These are phyloP conservation scores for Schmidtea mediterranea DNA, from an alignment of 1,140 invertebrate genomes.

Conservation along the genomic window DNA sequence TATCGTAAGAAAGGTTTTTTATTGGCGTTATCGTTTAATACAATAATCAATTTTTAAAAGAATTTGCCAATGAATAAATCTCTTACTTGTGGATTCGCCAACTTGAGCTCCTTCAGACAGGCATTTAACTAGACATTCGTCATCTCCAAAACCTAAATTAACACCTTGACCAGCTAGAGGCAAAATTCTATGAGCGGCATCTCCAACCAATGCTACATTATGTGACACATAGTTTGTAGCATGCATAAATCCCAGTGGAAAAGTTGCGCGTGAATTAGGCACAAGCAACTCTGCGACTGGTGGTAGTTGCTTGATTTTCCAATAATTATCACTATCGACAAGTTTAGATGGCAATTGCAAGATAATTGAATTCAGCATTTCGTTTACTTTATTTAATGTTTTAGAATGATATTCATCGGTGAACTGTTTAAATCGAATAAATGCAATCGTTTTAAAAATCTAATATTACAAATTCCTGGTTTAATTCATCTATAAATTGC, in stretches of 20 bases:
- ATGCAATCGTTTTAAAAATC: background rate
- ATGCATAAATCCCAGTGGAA: constrained; percentile 69
- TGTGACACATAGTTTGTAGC: constrained; percentile 48
- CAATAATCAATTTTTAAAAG: too few species aligned
- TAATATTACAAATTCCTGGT: constrained; percentile 43
- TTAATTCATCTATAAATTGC: constrained; percentile 61
- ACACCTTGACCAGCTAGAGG: constrained; percentile 86
- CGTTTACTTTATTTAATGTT: too few species aligned
- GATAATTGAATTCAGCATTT: too few species aligned
- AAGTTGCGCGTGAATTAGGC: constrained; percentile 38
- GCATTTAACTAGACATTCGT: constrained; percentile 39
- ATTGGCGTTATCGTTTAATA: too few species aligned
- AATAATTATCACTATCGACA: too few species aligned
- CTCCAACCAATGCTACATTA: constrained; percentile 53
- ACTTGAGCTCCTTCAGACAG: constrained; percentile 40
- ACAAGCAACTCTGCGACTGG: background rate
- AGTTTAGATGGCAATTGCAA: too few species aligned
- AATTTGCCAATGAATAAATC: too few species aligned
- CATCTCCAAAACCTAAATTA: constrained; percentile 82
- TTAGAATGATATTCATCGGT: too few species aligned
- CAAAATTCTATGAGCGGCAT: constrained; percentile 81
- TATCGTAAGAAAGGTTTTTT: too few species aligned
- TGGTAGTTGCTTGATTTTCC: background rate
- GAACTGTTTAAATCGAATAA: background rate
- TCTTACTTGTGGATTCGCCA: constrained; percentile 43